phyloP scores from a whole-genome alignment of 1,140 invertebrate species.

The Pachyrhynchus sulphureomaculatus region DNA sequence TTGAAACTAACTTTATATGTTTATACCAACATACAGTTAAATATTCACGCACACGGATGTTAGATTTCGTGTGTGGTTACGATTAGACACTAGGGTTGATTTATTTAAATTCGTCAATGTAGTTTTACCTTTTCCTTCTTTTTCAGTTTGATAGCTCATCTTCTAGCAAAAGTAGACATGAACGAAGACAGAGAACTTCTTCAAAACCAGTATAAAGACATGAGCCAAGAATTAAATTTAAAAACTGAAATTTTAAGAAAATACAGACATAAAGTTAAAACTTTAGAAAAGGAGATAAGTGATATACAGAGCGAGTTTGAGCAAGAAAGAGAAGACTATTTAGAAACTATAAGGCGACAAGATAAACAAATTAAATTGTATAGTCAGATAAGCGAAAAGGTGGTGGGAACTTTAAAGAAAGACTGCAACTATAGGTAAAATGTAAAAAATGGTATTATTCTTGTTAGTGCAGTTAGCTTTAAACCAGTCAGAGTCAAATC shows the following conservation, averaged over 20 bases:
- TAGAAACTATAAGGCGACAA: conserved; percentile 80
- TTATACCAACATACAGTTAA: too few species aligned
- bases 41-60: too few species aligned
- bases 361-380: conserved; percentile 72
- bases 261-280: conserved; percentile 65
- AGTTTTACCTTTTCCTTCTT: too few species aligned
- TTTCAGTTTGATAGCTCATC: conserved; percentile 62
- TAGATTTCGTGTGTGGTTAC: too few species aligned
- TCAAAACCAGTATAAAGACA: conserved; percentile 68
- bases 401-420: conserved; percentile 69
- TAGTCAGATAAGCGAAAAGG: conserved; percentile 69
- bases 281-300: conserved; percentile 70
- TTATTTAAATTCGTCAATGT: too few species aligned
- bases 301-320: conserved; percentile 86
- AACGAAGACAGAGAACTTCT: conserved; percentile 62
- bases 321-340: conserved; percentile 77
- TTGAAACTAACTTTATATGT: too few species aligned
- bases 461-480: too few species aligned
- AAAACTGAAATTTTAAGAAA: conserved; percentile 72
- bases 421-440: conserved; percentile 73
- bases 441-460: too few species aligned
- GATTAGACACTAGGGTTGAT: too few species aligned
- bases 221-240: conserved; percentile 72
- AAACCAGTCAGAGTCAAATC: too few species aligned
- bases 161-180: conserved; percentile 70